Conservation (phyloP, 1,140 invertebrate genomes). For the Polypedilum pembai region DNA sequence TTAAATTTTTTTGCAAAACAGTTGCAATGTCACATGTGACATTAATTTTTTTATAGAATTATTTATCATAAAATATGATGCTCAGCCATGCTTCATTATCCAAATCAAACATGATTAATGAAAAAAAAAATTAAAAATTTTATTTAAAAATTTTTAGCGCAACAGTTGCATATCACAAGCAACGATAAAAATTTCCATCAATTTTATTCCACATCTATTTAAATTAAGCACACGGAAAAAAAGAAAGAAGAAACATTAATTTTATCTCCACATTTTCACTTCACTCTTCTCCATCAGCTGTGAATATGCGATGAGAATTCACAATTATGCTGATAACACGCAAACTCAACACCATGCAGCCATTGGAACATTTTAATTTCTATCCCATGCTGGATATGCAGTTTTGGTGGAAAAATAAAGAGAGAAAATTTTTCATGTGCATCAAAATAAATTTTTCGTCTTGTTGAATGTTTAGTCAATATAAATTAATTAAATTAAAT, state of each 20-base stretch:
- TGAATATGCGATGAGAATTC: background rate
- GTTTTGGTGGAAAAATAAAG: background rate
- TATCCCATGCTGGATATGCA: background rate
- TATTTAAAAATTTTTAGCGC: too few relatives aligned
- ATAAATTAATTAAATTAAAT: background rate
- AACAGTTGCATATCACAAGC: too few relatives aligned
- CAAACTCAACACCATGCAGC: constrained; percentile 10
- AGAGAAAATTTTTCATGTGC: background rate
- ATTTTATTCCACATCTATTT: too few relatives aligned
- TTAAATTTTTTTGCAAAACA: too few relatives aligned
- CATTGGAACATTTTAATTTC: constrained; percentile 14
- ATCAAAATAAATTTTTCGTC: background rate
- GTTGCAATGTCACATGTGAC: too few relatives aligned
- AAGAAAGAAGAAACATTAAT: background rate
- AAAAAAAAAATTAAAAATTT: too few relatives aligned
- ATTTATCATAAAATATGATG: too few relatives aligned
- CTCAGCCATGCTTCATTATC: too few relatives aligned
- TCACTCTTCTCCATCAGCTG: background rate
- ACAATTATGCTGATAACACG: background rate
- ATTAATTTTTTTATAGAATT: too few relatives aligned
- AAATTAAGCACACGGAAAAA: too few relatives aligned
- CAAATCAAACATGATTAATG: too few relatives aligned
- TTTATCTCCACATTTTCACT: background rate
- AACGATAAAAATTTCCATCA: too few relatives aligned
- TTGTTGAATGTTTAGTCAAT: constrained; percentile 9